phyloP scores from a whole-genome alignment of 2,888 invertebrate genomes.

The Tridacna gigas region DNA sequence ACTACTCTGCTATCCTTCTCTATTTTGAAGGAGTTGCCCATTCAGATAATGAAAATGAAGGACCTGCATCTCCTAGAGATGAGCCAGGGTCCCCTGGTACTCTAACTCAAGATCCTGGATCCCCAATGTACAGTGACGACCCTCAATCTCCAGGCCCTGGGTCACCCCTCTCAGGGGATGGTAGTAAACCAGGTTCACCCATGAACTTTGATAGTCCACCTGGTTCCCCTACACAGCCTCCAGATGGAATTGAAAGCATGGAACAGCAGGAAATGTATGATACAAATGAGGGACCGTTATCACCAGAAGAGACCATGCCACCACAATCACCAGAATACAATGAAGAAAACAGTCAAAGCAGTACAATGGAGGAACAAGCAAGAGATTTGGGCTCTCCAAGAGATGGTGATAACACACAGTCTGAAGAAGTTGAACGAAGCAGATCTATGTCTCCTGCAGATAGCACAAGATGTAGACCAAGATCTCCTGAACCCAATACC shows the following conservation, averaged over 20 bases:
- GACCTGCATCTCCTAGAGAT: slow-evolving; percentile 27
- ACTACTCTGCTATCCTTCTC: neutral
- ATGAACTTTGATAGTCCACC: slow-evolving; percentile 30
- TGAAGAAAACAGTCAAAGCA: slow-evolving; percentile 11
- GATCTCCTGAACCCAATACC: slow-evolving; percentile 31
- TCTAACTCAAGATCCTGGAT: slow-evolving; percentile 28
- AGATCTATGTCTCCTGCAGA: slow-evolving; percentile 46
- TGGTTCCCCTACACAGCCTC: slow-evolving; percentile 35
- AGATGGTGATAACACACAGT: slow-evolving; percentile 47
- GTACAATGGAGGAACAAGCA: slow-evolving; percentile 31
- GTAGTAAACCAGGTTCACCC: slow-evolving; percentile 15
- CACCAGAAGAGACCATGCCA: slow-evolving; percentile 1
- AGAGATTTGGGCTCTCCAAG: slow-evolving; percentile 49
- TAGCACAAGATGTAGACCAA: slow-evolving; percentile 46
- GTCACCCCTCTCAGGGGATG: slow-evolving; percentile 21
- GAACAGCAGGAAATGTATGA: neutral
- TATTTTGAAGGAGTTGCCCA: slow-evolving; percentile 40
- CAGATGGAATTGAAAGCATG: slow-evolving; percentile 42
- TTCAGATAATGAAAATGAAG: slow-evolving; percentile 39
- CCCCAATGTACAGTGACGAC: slow-evolving; percentile 35
- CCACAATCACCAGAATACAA: neutral
- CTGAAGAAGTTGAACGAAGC: slow-evolving; percentile 42
- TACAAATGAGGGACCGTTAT: slow-evolving; percentile 4
- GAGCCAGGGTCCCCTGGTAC: slow-evolving; percentile 28
- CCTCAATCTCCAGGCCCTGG: slow-evolving; percentile 14